Evolutionary conservation across 2,888 invertebrate genomes (phyloP).

Genomic region (Dryococelus australis): DNA sequence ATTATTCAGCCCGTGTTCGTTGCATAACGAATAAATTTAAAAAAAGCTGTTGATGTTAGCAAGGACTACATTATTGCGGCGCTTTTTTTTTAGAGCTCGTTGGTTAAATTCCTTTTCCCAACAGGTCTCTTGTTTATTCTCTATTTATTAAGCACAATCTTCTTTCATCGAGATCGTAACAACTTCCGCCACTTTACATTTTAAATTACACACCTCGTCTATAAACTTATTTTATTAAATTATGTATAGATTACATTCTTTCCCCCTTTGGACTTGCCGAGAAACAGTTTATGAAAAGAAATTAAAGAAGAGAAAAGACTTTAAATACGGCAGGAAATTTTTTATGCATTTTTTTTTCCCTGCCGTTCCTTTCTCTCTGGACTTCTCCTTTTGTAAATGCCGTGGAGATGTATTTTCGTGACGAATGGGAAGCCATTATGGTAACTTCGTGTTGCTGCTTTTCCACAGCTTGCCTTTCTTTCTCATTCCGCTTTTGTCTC

Average conservation of each 20-base stretch:
- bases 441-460: constrained; percentile 1
- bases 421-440: constrained; percentile 11
- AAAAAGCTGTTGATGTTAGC: not conserved
- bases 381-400: not conserved
- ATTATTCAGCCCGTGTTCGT: not conserved
- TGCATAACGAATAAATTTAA: not conserved
- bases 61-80: not conserved
- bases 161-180: not conserved
- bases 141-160: not conserved
- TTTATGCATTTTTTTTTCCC: not conserved
- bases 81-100: not conserved
- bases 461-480: constrained; percentile 1
- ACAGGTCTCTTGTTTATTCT: not conserved
- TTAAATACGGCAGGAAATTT: not conserved
- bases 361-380: not conserved
- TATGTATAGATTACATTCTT: not conserved
- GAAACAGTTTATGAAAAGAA: not conserved
- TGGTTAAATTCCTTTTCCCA: not conserved
- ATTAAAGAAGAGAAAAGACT: not conserved
- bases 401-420: not conserved
- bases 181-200: not conserved
- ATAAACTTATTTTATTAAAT: not conserved
- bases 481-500: not conserved
- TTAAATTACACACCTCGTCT: not conserved
- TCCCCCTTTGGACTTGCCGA: not conserved